A percentile compares a stretch with the other conserved stretches of the same genome.
Conservation (phyloP, 2,113 vertebrate species). For the Prochilodus magdalenae region DNA sequence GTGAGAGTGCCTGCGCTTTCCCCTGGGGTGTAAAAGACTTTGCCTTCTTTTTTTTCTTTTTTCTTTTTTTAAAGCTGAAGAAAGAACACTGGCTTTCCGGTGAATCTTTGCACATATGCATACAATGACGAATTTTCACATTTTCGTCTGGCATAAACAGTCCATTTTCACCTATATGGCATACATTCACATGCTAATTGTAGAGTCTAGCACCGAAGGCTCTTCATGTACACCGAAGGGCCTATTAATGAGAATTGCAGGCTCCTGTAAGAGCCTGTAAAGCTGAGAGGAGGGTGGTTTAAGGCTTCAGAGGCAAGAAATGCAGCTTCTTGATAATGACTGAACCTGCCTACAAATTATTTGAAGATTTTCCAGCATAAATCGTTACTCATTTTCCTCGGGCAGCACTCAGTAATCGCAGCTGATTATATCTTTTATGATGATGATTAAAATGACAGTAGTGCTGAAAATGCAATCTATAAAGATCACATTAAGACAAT, state of each 20-base stretch:
- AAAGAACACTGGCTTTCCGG: too few species aligned
- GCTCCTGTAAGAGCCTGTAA: neutral
- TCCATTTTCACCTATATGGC: neutral
- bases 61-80: neutral
- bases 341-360: neutral
- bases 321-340: neutral
- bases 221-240: neutral
- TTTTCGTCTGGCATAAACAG: neutral
- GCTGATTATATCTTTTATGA: neutral
- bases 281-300: neutral
- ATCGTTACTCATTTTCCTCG: neutral
- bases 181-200: neutral
- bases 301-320: neutral
- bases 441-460: neutral
- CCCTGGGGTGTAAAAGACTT: neutral
- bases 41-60: neutral
- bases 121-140: neutral
- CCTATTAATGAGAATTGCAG: neutral
- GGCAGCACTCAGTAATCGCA: neutral
- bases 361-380: neutral
- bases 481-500: constrained; percentile 9
- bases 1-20: constrained; percentile 11
- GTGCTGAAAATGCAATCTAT: neutral
- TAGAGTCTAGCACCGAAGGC: neutral
- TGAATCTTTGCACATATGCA: neutral